Percentiles rank a stretch among this genome's conserved stretches.
Conservation (phyloP, 2,888 invertebrate genomes). For the Latrodectus hesperus region DNA sequence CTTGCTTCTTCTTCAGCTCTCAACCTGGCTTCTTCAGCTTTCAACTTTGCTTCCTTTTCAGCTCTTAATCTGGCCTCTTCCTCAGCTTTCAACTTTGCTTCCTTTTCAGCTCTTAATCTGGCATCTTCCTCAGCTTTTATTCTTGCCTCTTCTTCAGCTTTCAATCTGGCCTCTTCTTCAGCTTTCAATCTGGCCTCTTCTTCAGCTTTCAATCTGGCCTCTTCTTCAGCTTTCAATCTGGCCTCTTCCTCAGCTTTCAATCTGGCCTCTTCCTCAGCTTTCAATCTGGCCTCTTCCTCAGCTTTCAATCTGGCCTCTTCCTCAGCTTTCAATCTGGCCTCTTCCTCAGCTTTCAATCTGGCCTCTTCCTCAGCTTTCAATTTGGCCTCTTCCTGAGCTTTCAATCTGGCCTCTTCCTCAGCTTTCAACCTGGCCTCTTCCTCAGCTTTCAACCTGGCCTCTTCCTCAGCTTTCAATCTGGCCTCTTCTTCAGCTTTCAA, state of each 20-base stretch:
- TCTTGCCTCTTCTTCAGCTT: conserved; percentile 9
- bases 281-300: background rate
- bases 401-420: background rate
- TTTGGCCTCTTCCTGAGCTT: background rate
- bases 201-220: conserved; percentile 18
- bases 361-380: conserved; percentile 16
- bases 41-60: conserved; percentile 12
- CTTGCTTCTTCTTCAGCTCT: conserved; percentile 24
- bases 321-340: conserved; percentile 14
- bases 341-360: conserved; percentile 6
- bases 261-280: conserved; percentile 1
- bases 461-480: conserved; percentile 2
- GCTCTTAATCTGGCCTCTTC: conserved; percentile 16
- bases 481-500: conserved; percentile 20
- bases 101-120: background rate
- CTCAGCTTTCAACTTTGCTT: background rate
- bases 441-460: conserved; percentile 9
- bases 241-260: conserved; percentile 11
- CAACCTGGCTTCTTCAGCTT: conserved; percentile 11
- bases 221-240: conserved; percentile 5
- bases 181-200: conserved; percentile 4
- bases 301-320: background rate
- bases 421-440: background rate
- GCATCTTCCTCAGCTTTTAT: conserved; percentile 11
- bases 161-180: conserved; percentile 9